Conservation (phyloP, 1,140 invertebrate genomes). For the Druon quercuslanigerum region DNA sequence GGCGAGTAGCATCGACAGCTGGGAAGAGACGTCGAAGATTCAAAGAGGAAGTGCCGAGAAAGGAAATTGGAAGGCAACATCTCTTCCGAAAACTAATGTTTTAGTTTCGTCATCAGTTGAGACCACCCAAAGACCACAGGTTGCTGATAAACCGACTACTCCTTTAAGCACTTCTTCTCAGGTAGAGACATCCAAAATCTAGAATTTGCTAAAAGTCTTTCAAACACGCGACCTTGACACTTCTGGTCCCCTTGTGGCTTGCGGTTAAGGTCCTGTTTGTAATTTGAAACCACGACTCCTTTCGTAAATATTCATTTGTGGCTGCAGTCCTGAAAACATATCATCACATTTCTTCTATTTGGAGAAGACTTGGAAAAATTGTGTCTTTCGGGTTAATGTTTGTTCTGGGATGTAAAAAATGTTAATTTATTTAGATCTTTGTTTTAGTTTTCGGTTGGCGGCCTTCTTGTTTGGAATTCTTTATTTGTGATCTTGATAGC, state of each 20-base stretch:
- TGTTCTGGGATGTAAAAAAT: too few species aligned
- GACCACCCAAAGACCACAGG: constrained; percentile 13
- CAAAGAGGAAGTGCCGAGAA: constrained; percentile 45
- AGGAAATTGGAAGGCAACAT: constrained; percentile 43
- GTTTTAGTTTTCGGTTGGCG: too few species aligned
- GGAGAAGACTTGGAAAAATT: too few species aligned
- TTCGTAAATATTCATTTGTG: too few species aligned
- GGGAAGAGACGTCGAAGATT: constrained; percentile 48
- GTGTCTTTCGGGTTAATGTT: too few species aligned
- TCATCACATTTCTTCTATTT: too few species aligned
- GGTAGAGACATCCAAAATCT: not conserved
- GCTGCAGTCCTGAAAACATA: too few species aligned
- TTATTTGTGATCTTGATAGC: too few species aligned
- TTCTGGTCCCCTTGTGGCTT: not conserved
- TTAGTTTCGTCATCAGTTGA: constrained; percentile 20
- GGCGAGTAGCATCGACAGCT: constrained; percentile 56
- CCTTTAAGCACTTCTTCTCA: constrained; percentile 12
- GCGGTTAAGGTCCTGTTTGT: not conserved
- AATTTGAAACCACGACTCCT: not conserved
- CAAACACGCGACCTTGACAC: constrained; percentile 14
- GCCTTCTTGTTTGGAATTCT: too few species aligned
- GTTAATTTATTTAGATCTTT: too few species aligned
- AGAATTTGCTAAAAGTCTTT: not conserved
- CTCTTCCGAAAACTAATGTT: constrained; percentile 32
- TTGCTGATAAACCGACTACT: constrained; percentile 5